Conservation (phyloP, 92 coral and sea anemone genomes). For the Zoanthus sansibaricus region DNA sequence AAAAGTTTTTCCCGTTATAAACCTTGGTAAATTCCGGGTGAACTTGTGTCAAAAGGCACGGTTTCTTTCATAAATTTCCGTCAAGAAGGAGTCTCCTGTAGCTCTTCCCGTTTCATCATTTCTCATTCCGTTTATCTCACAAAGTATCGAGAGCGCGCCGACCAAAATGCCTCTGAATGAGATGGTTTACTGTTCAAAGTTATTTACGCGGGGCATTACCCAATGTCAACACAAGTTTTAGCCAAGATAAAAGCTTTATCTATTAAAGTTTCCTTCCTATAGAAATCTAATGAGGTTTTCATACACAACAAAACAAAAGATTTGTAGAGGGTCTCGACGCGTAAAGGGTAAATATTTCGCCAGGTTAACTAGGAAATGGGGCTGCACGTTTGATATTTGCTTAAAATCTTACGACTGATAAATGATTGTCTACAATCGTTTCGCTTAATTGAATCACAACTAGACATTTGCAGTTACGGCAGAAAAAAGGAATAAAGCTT, state of each 20-base stretch:
- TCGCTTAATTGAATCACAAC: slow-evolving; percentile 80
- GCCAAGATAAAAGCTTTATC: slow-evolving; percentile 82
- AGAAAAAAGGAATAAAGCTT: slow-evolving; percentile 59
- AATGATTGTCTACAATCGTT: slow-evolving; percentile 57
- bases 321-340: slow-evolving; percentile 67
- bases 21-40: neutral
- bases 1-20: slow-evolving; percentile 17
- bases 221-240: slow-evolving; percentile 78
- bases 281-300: slow-evolving; percentile 88
- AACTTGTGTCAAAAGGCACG: slow-evolving; percentile 20
- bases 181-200: slow-evolving; percentile 27
- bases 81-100: neutral
- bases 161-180: slow-evolving; percentile 15
- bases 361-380: slow-evolving; percentile 57
- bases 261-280: slow-evolving; percentile 81
- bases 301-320: slow-evolving; percentile 82
- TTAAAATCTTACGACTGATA: slow-evolving; percentile 68
- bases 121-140: neutral
- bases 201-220: slow-evolving; percentile 64
- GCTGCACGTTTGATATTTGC: slow-evolving; percentile 62
- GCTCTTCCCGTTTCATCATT: neutral
- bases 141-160: neutral
- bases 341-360: slow-evolving; percentile 69
- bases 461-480: slow-evolving; percentile 66
- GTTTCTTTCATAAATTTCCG: slow-evolving; percentile 30